Evolutionary conservation across 2,113 vertebrate species (phyloP).

Genomic region (Xerus inauris): DNA sequence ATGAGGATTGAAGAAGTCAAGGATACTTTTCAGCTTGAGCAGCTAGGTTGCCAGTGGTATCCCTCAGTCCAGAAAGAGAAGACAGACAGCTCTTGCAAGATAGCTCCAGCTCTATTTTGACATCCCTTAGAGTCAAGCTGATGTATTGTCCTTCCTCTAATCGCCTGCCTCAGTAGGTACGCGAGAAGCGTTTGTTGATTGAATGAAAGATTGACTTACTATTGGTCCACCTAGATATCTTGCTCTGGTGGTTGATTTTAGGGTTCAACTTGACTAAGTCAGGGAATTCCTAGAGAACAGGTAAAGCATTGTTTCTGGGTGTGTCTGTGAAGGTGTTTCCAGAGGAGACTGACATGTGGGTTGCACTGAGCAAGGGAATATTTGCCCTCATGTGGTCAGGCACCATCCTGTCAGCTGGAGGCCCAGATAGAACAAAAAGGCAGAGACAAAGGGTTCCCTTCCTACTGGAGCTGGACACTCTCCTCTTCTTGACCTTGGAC

Average conservation of each 20-base stretch:
- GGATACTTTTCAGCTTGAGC: background rate
- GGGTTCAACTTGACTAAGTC: background rate
- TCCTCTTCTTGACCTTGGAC: background rate
- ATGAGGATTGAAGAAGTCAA: background rate
- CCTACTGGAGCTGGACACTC: background rate
- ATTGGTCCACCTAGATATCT: background rate
- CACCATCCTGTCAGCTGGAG: too few species aligned
- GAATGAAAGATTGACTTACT: too few species aligned
- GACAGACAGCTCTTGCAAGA: background rate
- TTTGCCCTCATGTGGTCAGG: background rate
- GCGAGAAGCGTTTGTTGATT: too few species aligned
- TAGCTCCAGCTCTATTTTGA: background rate
- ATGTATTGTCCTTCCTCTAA: background rate
- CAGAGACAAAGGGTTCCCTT: background rate
- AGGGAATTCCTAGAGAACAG: background rate
- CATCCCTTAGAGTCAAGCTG: background rate
- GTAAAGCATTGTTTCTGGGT: too few species aligned
- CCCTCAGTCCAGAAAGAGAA: background rate
- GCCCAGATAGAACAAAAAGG: background rate
- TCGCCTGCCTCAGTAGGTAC: background rate
- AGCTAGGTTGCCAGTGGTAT: background rate
- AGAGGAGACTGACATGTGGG: background rate
- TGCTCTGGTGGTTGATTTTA: background rate
- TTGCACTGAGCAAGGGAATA: background rate
- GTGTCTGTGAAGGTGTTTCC: background rate